Percentiles rank a stretch among this genome's conserved stretches.
phyloP scores from a whole-genome alignment of 2,113 vertebrate species.

The Phoenicopterus ruber region DNA sequence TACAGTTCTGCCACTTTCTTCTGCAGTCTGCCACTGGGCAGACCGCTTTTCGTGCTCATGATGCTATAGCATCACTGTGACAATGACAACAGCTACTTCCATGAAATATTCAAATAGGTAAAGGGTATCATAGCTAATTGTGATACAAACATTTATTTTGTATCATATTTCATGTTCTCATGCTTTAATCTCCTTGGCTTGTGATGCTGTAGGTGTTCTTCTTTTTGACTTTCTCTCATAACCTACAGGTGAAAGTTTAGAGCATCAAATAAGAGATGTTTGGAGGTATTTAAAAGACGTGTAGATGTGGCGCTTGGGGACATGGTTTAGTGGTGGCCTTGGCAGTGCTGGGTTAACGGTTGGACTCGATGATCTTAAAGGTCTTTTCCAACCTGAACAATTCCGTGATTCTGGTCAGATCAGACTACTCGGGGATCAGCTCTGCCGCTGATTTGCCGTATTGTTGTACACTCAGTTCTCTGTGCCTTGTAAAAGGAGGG shows the following conservation, averaged over 20 bases:
- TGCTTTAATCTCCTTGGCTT: neutral
- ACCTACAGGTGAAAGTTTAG: too few relatives aligned
- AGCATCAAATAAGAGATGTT: neutral
- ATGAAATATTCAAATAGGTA: neutral
- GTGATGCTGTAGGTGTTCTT: neutral
- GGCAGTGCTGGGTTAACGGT: too few relatives aligned
- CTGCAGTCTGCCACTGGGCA: neutral
- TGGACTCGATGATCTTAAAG: too few relatives aligned
- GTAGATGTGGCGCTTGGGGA: too few relatives aligned
- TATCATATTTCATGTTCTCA: neutral
- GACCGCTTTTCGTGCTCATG: rapidly evolving
- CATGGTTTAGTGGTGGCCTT: too few relatives aligned
- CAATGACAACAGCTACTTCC: neutral
- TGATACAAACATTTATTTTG: neutral
- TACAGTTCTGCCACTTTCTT: neutral
- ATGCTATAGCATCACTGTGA: neutral
- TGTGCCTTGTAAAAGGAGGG: neutral
- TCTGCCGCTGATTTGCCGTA: neutral
- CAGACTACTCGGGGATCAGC: rapidly evolving
- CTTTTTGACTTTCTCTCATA: neutral
- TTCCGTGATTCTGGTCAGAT: neutral
- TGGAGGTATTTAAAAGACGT: too few relatives aligned
- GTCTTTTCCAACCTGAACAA: too few relatives aligned
- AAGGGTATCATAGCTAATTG: too few relatives aligned
- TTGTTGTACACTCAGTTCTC: neutral